phyloP scores from a whole-genome alignment of 2,113 vertebrate species.

The Gorsachius goisagi region DNA sequence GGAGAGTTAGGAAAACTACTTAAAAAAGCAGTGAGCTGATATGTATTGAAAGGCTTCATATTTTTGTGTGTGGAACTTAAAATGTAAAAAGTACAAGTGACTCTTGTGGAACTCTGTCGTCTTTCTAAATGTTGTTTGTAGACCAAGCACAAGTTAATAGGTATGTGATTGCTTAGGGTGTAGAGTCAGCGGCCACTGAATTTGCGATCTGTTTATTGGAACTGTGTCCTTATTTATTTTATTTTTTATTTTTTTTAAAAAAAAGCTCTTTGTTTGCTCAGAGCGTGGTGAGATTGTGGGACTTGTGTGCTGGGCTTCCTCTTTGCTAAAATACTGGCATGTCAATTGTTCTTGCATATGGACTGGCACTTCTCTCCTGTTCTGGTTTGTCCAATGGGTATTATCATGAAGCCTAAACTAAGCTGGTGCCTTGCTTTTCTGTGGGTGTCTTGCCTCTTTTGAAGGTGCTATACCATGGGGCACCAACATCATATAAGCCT shows the following conservation, averaged over 20 bases:
- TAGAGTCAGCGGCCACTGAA: background rate
- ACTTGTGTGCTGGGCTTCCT: background rate
- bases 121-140: background rate
- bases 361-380: background rate
- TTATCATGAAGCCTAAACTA: background rate
- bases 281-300: background rate
- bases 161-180: background rate
- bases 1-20: background rate
- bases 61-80: background rate
- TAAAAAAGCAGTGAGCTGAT: background rate
- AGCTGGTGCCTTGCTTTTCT: background rate
- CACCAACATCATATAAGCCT: background rate
- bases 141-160: background rate
- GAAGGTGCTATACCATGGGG: background rate
- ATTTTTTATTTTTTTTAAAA: background rate
- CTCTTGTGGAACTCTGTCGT: background rate
- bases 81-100: background rate
- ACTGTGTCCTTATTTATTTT: background rate
- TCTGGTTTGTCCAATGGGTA: background rate
- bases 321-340: background rate
- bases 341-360: background rate
- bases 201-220: background rate
- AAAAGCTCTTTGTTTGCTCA: background rate
- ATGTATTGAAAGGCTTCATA: background rate
- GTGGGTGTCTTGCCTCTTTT: background rate